Conservation (phyloP, 1,140 invertebrate species). For the Chironomus striatipennis region DNA sequence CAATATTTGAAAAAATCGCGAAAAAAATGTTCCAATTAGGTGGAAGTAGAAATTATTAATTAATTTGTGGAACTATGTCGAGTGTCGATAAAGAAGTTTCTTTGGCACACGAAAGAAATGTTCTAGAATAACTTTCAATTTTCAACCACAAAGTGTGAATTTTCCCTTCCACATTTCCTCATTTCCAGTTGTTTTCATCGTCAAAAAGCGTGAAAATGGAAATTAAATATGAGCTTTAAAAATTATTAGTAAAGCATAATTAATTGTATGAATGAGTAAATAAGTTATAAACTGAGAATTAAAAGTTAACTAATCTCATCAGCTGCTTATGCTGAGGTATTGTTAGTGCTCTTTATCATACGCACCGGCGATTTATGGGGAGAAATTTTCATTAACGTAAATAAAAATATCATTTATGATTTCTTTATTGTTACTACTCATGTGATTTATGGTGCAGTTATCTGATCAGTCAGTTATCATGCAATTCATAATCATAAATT, state of each 20-base stretch:
- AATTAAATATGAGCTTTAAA: neutral
- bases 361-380: neutral
- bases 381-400: neutral
- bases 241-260: neutral
- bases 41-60: neutral
- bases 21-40: neutral
- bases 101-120: neutral
- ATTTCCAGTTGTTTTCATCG: neutral
- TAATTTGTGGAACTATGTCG: neutral
- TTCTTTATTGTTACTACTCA: too few relatives aligned
- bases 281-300: neutral
- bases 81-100: conserved; percentile 1
- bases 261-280: neutral
- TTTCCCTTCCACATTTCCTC: neutral
- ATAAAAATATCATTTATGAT: too few relatives aligned
- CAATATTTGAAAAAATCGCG: neutral
- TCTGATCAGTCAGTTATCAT: too few relatives aligned
- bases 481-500: too few relatives aligned
- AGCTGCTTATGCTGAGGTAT: too few relatives aligned
- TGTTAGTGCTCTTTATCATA: neutral
- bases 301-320: neutral
- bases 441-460: too few relatives aligned
- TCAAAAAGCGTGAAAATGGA: conserved; percentile 12
- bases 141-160: neutral
- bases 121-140: conserved; percentile 1